Percentiles rank a stretch among this genome's conserved stretches.
Conservation (phyloP, 2,888 invertebrate genomes). For the Gnatocerus cornutus region DNA sequence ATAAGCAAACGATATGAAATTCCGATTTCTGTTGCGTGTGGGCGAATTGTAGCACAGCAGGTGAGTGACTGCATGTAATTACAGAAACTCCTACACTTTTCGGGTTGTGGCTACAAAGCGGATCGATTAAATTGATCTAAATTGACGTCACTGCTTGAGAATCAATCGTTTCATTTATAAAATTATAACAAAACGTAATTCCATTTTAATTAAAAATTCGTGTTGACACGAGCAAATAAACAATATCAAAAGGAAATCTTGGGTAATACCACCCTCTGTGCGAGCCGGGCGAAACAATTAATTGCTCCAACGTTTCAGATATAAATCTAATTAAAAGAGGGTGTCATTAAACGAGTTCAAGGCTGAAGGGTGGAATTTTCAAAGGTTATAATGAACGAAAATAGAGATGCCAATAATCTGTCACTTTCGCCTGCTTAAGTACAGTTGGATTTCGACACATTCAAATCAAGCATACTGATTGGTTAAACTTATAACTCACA, state of each 20-base stretch:
- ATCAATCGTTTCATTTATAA: slow-evolving; percentile 12
- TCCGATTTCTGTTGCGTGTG: slow-evolving; percentile 14
- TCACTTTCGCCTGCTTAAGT: too few species aligned
- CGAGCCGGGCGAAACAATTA: slow-evolving; percentile 41
- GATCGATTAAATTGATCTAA: slow-evolving; percentile 26
- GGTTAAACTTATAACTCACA: too few species aligned
- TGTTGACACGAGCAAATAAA: slow-evolving; percentile 41
- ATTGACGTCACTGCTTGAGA: slow-evolving; percentile 8
- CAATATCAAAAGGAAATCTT: slow-evolving; percentile 40
- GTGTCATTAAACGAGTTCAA: slow-evolving; percentile 21
- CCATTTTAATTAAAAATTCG: slow-evolving; percentile 32
- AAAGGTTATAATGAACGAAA: neutral
- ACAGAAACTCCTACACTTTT: slow-evolving; percentile 31
- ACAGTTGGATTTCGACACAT: too few species aligned
- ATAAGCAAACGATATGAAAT: slow-evolving; percentile 5
- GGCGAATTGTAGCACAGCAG: slow-evolving; percentile 28
- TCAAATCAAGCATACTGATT: too few species aligned
- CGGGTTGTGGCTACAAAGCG: slow-evolving; percentile 14
- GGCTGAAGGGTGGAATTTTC: neutral
- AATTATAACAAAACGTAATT: slow-evolving; percentile 36
- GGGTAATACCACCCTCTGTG: slow-evolving; percentile 25
- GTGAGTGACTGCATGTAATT: slow-evolving; percentile 40
- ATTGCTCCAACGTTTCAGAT: slow-evolving; percentile 35
- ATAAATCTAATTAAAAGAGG: slow-evolving; percentile 38
- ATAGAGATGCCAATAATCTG: too few species aligned